A percentile compares a stretch with the other conserved stretches of the same genome.
Conservation (phyloP, 2,797 vertebrate species). For the Lithobates sylvaticus region DNA sequence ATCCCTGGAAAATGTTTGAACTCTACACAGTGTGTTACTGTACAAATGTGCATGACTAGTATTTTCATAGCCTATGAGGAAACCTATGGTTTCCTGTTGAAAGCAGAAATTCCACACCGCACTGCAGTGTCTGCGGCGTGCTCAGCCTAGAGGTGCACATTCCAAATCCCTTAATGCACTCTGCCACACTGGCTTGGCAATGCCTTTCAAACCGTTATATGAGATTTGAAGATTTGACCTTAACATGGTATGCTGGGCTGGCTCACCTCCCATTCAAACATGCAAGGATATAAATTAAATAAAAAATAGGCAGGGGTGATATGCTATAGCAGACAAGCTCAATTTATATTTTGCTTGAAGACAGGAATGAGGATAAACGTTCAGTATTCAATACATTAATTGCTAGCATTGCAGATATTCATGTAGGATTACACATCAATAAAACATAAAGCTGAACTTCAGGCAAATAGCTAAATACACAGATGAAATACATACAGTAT, state of each 20-base stretch:
- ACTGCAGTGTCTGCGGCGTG: conserved; percentile 55
- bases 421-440: too few relatives aligned
- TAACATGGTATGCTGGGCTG: conserved; percentile 24
- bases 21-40: conserved; percentile 25
- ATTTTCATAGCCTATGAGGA: conserved; percentile 66
- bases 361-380: too few relatives aligned
- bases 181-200: conserved; percentile 52
- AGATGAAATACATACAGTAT: too few relatives aligned
- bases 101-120: conserved; percentile 55
- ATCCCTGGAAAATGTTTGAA: neutral
- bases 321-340: neutral
- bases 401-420: too few relatives aligned
- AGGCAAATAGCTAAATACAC: too few relatives aligned
- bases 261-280: conserved; percentile 38
- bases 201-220: conserved; percentile 34
- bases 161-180: conserved; percentile 54
- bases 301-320: neutral
- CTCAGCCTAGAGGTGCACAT: conserved; percentile 40
- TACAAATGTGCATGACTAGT: neutral
- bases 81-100: conserved; percentile 68
- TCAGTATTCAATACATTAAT: neutral
- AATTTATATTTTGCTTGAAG: neutral
- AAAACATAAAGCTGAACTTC: too few relatives aligned
- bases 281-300: conserved; percentile 6
- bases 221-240: conserved; percentile 50